Conservation (phyloP, 2,113 vertebrate species). For the Myrmecophaga tridactyla region DNA sequence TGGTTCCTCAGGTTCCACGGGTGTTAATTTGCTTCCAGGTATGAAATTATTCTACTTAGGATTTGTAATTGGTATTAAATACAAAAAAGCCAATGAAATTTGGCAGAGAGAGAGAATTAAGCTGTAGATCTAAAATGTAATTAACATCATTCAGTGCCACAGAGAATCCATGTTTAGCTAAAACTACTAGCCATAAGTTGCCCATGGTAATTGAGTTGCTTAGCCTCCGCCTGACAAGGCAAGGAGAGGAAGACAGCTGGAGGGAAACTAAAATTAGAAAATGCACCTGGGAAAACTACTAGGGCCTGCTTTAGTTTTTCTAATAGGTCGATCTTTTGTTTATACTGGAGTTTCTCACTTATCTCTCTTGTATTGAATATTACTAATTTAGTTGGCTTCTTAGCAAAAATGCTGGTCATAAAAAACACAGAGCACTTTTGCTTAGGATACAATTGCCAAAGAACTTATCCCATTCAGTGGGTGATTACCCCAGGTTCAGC, state of each 20-base stretch:
- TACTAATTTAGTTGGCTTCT: constrained; percentile 5
- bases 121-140: background rate
- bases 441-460: background rate
- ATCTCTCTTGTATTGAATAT: background rate
- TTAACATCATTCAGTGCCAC: background rate
- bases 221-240: background rate
- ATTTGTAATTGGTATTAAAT: background rate
- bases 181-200: background rate
- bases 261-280: background rate
- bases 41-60: background rate
- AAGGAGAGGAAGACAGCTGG: background rate
- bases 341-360: constrained; percentile 2
- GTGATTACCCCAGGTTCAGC: background rate
- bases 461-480: constrained; percentile 1
- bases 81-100: background rate
- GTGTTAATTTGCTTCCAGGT: background rate
- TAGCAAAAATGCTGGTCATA: background rate
- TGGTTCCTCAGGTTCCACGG: background rate
- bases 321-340: background rate
- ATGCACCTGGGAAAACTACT: constrained; percentile 1
- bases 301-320: background rate
- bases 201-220: background rate
- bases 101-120: background rate
- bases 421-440: background rate
- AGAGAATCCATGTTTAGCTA: background rate